A percentile compares a stretch with the other conserved stretches of the same genome.
Conservation (phyloP, 1,140 invertebrate genomes). For the Melanaphis sacchari region DNA sequence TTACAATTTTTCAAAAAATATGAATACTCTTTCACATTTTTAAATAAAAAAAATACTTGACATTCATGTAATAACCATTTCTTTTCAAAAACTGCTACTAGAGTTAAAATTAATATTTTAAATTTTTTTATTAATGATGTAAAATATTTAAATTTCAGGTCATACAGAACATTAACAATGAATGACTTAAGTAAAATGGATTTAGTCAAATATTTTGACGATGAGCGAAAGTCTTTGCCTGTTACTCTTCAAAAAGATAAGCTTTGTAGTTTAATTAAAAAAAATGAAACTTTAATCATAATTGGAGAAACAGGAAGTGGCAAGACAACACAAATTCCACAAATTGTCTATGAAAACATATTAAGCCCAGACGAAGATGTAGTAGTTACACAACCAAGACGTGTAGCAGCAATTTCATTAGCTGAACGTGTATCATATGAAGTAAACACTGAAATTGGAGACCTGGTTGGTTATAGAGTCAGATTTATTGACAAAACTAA, state of each 20-base stretch:
- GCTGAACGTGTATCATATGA: conserved; percentile 87
- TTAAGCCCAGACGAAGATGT: conserved; percentile 70
- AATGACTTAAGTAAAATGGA: conserved; percentile 52
- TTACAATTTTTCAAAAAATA: neutral
- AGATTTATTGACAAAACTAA: conserved; percentile 89
- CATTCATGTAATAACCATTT: neutral
- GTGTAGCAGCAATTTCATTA: conserved; percentile 91
- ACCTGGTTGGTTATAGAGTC: conserved; percentile 86
- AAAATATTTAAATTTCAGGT: neutral
- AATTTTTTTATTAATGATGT: neutral
- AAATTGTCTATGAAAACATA: conserved; percentile 72
- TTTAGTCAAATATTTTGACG: conserved; percentile 51
- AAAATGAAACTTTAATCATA: conserved; percentile 75
- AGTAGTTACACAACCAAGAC: conserved; percentile 83
- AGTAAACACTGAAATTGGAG: conserved; percentile 71
- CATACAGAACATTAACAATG: neutral
- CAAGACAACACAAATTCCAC: conserved; percentile 91
- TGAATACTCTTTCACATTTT: neutral
- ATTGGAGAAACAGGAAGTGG: conserved; percentile 90
- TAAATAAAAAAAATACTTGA: too few species aligned
- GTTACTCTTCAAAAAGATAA: conserved; percentile 45
- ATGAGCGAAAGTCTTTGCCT: conserved; percentile 42
- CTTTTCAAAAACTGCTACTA: neutral
- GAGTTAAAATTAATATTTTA: neutral
- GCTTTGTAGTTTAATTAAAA: conserved; percentile 66